Evolutionary conservation across 1,140 invertebrate genomes (phyloP).

Genomic region (Aradophagus sp.): DNA sequence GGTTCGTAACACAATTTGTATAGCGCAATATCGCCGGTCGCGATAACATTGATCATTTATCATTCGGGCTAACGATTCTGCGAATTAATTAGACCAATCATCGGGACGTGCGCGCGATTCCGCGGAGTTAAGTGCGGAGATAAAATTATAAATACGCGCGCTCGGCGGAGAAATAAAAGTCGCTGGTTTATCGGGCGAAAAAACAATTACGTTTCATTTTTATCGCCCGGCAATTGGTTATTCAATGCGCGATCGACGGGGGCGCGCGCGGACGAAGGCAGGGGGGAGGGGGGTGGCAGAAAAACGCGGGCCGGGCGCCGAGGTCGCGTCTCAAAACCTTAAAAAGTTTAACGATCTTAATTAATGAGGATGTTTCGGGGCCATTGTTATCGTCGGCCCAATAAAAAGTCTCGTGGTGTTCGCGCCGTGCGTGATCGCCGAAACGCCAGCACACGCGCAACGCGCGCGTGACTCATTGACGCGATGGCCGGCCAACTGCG

Average conservation of each 20-base stretch:
- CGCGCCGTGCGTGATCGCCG: conserved; percentile 35
- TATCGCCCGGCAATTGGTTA: no score
- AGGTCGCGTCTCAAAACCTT: conserved; percentile 12
- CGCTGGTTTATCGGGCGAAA: no score
- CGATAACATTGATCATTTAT: conserved; percentile 61
- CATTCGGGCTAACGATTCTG: conserved; percentile 59
- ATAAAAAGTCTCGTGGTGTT: conserved; percentile 50
- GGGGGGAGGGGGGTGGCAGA: no score
- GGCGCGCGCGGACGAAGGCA: no score
- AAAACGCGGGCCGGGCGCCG: no score
- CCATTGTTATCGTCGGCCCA: conserved; percentile 45
- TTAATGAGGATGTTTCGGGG: conserved; percentile 47
- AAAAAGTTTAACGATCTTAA: conserved; percentile 47
- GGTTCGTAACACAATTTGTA: conserved; percentile 49
- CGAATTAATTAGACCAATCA: conserved; percentile 60
- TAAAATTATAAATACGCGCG: conserved; percentile 48
- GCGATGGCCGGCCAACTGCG: conserved; percentile 49
- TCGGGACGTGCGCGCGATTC: conserved; percentile 52
- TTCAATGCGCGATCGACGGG: no score
- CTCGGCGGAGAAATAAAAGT: conserved; percentile 32
- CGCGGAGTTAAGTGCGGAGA: conserved; percentile 34
- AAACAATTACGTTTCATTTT: conserved; percentile 18
- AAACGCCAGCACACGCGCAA: conserved; percentile 39
- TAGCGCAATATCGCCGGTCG: conserved; percentile 45
- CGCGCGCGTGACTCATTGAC: conserved; percentile 48